Evolutionary conservation across 2,797 vertebrate genomes (phyloP).

Genomic region (Chelmon rostratus): DNA sequence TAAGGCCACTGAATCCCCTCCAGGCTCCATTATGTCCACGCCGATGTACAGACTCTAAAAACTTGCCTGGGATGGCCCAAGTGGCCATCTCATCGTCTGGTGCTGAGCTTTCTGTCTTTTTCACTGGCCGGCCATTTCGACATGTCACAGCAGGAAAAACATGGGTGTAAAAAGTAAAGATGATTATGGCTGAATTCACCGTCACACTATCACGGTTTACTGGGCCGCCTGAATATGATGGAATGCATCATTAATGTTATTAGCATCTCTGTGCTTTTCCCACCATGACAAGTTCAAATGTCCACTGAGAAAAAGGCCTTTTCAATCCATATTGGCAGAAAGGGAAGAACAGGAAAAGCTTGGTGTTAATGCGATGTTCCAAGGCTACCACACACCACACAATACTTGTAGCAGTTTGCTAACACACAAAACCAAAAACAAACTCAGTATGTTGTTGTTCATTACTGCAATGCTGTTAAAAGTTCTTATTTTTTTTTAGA

Average conservation of each 20-base stretch:
- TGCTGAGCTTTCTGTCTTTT: neutral
- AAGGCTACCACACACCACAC: neutral
- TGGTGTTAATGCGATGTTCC: neutral
- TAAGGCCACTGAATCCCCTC: slow-evolving; percentile 24
- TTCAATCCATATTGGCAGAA: neutral
- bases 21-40: neutral
- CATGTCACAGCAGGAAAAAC: neutral
- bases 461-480: neutral
- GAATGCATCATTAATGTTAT: neutral
- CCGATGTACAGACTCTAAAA: neutral
- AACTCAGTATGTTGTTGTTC: neutral
- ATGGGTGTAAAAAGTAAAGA: neutral
- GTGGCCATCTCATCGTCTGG: neutral
- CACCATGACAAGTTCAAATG: neutral
- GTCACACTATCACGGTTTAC: too few species aligned
- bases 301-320: neutral
- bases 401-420: neutral
- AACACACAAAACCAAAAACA: neutral
- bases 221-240: neutral
- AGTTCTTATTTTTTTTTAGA: neutral
- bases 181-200: too few species aligned
- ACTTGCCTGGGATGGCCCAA: neutral
- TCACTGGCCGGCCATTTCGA: neutral
- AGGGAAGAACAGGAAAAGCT: neutral
- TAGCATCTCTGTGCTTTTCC: neutral